Conservation (phyloP, 2,113 vertebrate genomes). For the Phalacrocorax brasilianus region DNA sequence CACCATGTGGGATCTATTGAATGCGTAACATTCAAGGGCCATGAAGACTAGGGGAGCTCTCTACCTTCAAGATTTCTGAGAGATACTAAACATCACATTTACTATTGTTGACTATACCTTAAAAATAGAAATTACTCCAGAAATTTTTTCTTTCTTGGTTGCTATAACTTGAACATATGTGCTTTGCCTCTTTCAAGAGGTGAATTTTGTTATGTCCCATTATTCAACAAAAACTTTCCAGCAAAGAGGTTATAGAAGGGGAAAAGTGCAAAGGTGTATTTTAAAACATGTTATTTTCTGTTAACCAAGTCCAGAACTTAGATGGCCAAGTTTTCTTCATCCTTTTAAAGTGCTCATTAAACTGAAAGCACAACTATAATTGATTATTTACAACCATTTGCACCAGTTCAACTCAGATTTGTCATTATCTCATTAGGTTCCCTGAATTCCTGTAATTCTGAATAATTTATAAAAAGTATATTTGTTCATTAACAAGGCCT, state of each 20-base stretch:
- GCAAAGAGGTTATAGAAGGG: background rate
- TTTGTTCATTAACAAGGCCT: background rate
- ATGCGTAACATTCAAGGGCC: background rate
- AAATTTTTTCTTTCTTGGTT: background rate
- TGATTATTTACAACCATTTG: background rate
- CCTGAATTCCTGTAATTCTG: background rate
- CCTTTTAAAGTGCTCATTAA: background rate
- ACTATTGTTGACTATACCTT: background rate
- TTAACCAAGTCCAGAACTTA: background rate
- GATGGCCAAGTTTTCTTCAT: background rate
- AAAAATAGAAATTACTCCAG: background rate
- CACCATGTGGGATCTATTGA: background rate
- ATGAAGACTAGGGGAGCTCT: background rate
- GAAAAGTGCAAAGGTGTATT: background rate
- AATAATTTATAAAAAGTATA: background rate
- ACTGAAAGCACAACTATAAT: background rate
- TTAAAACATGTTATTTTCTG: background rate
- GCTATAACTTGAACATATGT: rapidly evolving
- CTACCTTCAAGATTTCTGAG: background rate
- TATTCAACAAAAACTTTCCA: background rate
- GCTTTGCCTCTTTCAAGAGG: background rate
- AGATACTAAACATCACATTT: background rate
- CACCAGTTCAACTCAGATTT: background rate
- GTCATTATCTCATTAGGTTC: background rate
- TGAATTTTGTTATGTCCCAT: background rate